A percentile compares a stretch with the other conserved stretches of the same genome.
phyloP scores from a whole-genome alignment of 64 coral and sea anemone species.

The Actinia tenebrosa region DNA sequence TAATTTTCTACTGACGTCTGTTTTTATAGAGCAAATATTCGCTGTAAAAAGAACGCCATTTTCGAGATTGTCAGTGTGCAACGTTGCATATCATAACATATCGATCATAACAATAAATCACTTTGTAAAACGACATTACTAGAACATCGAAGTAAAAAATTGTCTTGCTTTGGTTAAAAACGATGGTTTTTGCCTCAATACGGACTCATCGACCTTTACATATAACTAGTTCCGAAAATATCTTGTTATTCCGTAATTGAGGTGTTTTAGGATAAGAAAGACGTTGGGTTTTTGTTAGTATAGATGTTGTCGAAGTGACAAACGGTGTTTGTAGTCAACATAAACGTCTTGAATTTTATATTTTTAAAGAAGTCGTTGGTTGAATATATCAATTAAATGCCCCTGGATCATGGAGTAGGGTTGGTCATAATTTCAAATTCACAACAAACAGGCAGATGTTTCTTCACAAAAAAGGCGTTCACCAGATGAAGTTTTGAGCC shows the following conservation, averaged over 20 bases:
- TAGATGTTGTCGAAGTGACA: background rate
- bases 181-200: no score
- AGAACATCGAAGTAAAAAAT: background rate
- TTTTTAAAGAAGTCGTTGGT: background rate
- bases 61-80: background rate
- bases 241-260: background rate
- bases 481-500: background rate
- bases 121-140: background rate
- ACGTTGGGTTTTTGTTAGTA: background rate
- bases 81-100: conserved; percentile 7
- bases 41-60: background rate
- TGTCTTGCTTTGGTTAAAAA: no score
- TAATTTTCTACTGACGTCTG: background rate
- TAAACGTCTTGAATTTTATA: background rate
- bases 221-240: background rate
- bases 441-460: background rate
- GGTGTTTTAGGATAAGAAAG: background rate
- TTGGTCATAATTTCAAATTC: background rate
- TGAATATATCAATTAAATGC: conserved; percentile 3
- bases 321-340: background rate
- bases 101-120: conserved; percentile 5
- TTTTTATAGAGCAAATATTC: background rate
- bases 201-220: background rate
- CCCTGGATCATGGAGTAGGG: background rate
- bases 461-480: background rate